Conservation (phyloP, 2,797 vertebrate species). For the Gambelia wislizenii region DNA sequence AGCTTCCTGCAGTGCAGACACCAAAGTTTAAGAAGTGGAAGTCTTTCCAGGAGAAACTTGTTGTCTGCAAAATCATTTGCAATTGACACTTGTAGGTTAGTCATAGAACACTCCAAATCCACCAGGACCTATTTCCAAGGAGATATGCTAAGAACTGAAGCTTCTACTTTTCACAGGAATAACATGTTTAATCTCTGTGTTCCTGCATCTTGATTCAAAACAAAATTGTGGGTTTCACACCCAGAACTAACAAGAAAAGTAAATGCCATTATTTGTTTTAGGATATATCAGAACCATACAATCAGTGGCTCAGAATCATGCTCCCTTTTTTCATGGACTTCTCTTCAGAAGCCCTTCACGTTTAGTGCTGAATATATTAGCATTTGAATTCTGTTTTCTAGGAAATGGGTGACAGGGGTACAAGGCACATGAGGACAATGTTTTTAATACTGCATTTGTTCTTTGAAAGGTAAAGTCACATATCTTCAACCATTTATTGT, state of each 20-base stretch:
- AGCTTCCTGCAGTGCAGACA: background rate
- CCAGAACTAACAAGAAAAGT: background rate
- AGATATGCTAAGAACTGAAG: background rate
- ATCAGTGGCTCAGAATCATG: background rate
- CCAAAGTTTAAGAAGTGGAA: background rate
- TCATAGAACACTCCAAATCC: background rate
- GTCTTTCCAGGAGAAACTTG: background rate
- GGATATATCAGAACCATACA: background rate
- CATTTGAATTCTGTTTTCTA: background rate
- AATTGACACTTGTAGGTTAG: background rate
- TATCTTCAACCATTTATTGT: background rate
- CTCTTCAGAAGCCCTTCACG: background rate
- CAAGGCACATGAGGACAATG: conserved; percentile 33
- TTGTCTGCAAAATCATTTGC: too few relatives aligned
- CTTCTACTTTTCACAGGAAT: background rate
- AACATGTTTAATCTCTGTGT: background rate
- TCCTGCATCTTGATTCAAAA: background rate
- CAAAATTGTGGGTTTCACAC: background rate
- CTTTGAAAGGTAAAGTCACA: background rate
- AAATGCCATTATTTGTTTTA: background rate
- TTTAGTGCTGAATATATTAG: background rate
- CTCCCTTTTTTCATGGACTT: background rate
- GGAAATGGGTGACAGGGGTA: conserved; percentile 26
- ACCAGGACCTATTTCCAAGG: background rate
- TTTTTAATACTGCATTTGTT: background rate